phyloP scores from a whole-genome alignment of 35 echinoderm and acorn worm species.

The Strongylocentrotus purpuratus region DNA sequence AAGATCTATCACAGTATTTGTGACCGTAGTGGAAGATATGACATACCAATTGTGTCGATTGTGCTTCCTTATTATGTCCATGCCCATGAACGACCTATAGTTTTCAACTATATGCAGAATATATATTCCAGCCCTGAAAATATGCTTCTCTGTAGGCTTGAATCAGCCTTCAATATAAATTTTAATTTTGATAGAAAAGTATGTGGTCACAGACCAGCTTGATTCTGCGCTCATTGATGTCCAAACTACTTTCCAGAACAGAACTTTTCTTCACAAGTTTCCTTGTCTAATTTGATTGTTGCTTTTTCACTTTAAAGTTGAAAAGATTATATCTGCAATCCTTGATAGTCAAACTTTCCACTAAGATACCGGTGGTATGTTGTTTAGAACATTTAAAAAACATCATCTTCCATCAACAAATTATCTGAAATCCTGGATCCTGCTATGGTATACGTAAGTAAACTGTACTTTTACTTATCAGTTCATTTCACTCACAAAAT shows the following conservation, averaged over 20 bases:
- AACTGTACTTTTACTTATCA: background rate
- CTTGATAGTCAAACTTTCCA: background rate
- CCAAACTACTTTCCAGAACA: background rate
- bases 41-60: background rate
- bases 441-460: background rate
- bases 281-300: background rate
- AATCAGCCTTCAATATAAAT: background rate
- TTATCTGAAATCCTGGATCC: background rate
- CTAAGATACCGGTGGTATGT: background rate
- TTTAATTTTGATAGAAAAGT: background rate
- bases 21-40: background rate
- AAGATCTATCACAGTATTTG: background rate
- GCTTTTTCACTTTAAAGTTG: background rate
- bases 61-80: background rate
- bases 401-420: background rate
- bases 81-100: background rate
- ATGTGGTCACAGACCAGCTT: background rate
- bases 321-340: background rate
- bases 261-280: background rate
- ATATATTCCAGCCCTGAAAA: too few species aligned
- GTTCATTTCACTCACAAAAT: background rate
- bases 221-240: background rate
- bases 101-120: background rate
- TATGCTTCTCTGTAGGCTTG: background rate
- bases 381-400: background rate